Conservation (phyloP, 2,888 invertebrate genomes). For the Agonopterix arenella region DNA sequence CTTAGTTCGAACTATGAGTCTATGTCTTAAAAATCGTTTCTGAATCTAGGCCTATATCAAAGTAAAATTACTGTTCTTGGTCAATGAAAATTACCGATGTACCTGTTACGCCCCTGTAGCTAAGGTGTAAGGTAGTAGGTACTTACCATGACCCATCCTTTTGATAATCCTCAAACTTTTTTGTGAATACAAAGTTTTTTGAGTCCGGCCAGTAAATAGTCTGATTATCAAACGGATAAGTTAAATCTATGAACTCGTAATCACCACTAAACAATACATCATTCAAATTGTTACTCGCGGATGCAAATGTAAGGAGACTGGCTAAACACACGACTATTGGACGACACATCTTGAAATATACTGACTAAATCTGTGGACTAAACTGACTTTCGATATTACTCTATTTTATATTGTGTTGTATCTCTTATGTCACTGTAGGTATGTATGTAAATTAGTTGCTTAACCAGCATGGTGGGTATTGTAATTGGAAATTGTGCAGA, state of each 20-base stretch:
- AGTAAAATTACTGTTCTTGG: no score
- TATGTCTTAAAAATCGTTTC: no score
- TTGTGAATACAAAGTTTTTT: conserved; percentile 12
- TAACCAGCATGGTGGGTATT: no score
- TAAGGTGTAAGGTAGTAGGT: no score
- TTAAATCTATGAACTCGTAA: conserved; percentile 13
- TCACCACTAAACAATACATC: conserved; percentile 9
- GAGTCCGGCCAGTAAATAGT: conserved; percentile 13
- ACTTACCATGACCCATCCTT: conserved; percentile 15
- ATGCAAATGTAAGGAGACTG: conserved; percentile 9
- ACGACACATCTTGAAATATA: conserved; percentile 22
- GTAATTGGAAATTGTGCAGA: no score
- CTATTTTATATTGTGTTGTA: not conserved
- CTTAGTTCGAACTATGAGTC: no score
- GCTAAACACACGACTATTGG: conserved; percentile 12
- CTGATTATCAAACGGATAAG: conserved; percentile 12
- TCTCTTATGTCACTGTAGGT: no score
- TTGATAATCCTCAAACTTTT: conserved; percentile 8
- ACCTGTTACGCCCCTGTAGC: no score
- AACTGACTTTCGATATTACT: not conserved
- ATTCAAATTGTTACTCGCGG: conserved; percentile 19
- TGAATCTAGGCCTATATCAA: no score
- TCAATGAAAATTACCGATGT: no score
- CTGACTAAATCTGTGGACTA: not conserved
- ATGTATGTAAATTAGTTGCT: no score